Base-by-base conservation (phyloP, 2,113 vertebrate genomes). In the Seriola quinqueradiata region DNA sequence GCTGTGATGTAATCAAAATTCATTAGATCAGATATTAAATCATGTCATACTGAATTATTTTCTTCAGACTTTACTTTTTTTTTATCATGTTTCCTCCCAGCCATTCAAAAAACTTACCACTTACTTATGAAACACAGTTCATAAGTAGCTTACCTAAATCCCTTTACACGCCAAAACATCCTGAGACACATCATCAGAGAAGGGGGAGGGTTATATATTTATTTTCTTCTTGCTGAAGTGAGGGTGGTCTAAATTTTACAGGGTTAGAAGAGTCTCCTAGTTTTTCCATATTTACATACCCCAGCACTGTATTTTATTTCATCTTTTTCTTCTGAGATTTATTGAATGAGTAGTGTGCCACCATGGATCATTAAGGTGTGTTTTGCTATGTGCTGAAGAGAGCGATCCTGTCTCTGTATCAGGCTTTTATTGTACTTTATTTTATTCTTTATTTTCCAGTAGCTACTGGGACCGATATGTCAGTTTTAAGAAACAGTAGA, bases 11-110 rank as follows among this genome's bases (percentile, higher is more conserved):
- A 42, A 63, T 60, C 42, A 1, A 48, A 68, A 61, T 64, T 57
- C 8, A 59, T 69, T 54, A 32, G 46, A n/a, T 42, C 50, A 60
- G 25, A 79, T 57, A 36, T 72, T 64, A 52, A 61, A 44, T 72
- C 3, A 21, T 1, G 21, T 72, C 58, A 14, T 16, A 50, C 9
- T 32, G 16, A 50, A 21, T 52, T 52, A 74, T 32, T 1, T 23
- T 64, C 38, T 74, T 32, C 46, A 12, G 38, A 57, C 21, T 67
- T 54, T 8, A 6, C 4, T 54, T 54, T n/a, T 13, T 21, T 28
- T 40, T 46, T 23, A 14, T 81, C 44, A 19, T 77, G 25, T 77
- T 54, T 67, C n/a, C 34, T 23, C n/a, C 38, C 19, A 63, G 9
- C 28, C 1, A 4, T 17, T n/a, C 17, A 68, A 59, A 44, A 50